Percentiles rank a stretch among this genome's conserved stretches.
Conservation (phyloP, 2,797 vertebrate species). For the Todus mexicanus region DNA sequence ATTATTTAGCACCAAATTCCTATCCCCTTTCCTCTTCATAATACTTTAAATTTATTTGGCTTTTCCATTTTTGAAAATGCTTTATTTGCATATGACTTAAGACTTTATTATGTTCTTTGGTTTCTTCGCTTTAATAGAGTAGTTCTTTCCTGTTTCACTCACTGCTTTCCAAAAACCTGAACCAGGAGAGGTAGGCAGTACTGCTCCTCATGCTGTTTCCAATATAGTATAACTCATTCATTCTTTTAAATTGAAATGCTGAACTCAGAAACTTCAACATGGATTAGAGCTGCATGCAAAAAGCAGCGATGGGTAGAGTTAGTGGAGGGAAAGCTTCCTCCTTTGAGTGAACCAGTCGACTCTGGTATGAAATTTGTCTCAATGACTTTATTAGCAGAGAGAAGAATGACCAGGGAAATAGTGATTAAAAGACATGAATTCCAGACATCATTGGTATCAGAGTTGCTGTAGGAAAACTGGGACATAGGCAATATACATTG, state of each 20-base stretch:
- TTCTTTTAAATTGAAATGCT: not conserved
- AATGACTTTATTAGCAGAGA: not conserved
- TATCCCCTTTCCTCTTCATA: not conserved
- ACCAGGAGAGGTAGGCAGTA: not conserved
- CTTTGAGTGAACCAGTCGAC: not conserved
- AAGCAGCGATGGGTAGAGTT: not conserved
- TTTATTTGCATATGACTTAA: not conserved
- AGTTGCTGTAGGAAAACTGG: not conserved
- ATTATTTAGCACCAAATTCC: not conserved
- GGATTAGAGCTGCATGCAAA: not conserved
- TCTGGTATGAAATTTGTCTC: not conserved
- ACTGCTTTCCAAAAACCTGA: not conserved
- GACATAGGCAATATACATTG: not conserved
- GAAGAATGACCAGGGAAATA: not conserved
- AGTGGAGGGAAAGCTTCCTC: not conserved
- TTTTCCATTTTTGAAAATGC: not conserved
- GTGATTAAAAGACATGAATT: not conserved
- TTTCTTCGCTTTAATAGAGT: not conserved
- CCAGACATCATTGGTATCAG: not conserved
- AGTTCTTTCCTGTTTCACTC: not conserved
- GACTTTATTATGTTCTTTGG: accelerated
- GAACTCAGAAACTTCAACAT: not conserved
- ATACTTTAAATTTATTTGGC: not conserved
- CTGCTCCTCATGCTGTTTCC: not conserved
- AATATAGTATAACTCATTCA: not conserved